A percentile compares a stretch with the other conserved stretches of the same genome.
Evolutionary conservation across 2,113 vertebrate species (phyloP).

Genomic region (Dascyllus trimaculatus): DNA sequence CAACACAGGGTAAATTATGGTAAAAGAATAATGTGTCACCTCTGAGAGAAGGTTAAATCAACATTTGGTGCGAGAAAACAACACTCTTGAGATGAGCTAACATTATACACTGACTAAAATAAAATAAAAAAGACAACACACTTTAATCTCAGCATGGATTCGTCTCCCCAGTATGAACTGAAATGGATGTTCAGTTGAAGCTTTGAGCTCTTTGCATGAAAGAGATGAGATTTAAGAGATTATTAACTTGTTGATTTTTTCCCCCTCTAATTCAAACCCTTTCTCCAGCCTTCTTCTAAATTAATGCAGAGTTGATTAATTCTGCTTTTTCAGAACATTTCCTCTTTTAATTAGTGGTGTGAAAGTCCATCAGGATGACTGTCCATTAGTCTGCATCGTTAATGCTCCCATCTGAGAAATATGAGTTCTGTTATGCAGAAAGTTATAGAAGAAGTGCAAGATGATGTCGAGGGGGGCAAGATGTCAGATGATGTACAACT

Average conservation of each 20-base stretch:
- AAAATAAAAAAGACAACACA: slow-evolving; percentile 5
- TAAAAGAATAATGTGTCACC: slow-evolving; percentile 17
- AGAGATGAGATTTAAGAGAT: slow-evolving; percentile 32
- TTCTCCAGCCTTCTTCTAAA: slow-evolving; percentile 14
- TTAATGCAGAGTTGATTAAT: slow-evolving; percentile 41
- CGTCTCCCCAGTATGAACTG: neutral
- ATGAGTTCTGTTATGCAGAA: slow-evolving; percentile 24
- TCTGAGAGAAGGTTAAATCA: slow-evolving; percentile 21
- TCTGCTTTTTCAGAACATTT: slow-evolving; percentile 55
- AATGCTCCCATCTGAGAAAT: slow-evolving; percentile 27
- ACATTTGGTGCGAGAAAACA: slow-evolving; percentile 19
- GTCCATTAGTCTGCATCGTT: slow-evolving; percentile 44
- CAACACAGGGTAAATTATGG: slow-evolving; percentile 13
- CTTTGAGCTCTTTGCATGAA: slow-evolving; percentile 18
- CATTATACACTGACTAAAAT: slow-evolving; percentile 17
- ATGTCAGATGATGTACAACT: slow-evolving; percentile 26
- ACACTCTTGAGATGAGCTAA: slow-evolving; percentile 6
- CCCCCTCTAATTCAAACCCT: slow-evolving; percentile 8
- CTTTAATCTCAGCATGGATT: slow-evolving; percentile 11
- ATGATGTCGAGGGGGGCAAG: slow-evolving; percentile 17
- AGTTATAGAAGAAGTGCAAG: neutral
- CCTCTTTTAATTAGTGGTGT: slow-evolving; percentile 54
- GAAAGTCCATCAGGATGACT: slow-evolving; percentile 32
- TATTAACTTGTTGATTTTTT: slow-evolving; percentile 33
- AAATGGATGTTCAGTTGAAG: slow-evolving; percentile 26